A percentile compares a stretch with the other conserved stretches of the same genome.
Evolutionary conservation across 1,140 invertebrate genomes (phyloP).

Genomic region (Anthonomus grandis): DNA sequence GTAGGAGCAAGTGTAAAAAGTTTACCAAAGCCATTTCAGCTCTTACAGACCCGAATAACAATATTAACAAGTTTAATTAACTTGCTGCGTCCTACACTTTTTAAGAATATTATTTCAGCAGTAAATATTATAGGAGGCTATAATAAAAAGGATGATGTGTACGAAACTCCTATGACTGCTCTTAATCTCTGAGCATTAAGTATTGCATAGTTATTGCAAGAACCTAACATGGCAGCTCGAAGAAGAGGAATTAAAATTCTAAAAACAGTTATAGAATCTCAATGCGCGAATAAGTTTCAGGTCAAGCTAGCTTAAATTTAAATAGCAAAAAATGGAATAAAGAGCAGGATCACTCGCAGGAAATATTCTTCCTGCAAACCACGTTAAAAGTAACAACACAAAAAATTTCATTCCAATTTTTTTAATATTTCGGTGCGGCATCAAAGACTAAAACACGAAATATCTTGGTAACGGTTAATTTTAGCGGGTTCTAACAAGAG

Average conservation of each 20-base stretch:
- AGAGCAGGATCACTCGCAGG: too few species aligned
- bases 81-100: not conserved
- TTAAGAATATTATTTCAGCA: not conserved
- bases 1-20: not conserved
- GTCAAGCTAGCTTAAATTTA: not conserved
- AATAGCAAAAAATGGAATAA: not conserved
- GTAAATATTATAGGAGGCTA: conserved; percentile 3
- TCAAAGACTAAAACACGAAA: too few species aligned
- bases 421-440: too few species aligned
- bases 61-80: not conserved
- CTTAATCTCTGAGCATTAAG: conserved; percentile 5
- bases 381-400: too few species aligned
- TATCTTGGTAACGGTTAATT: too few species aligned
- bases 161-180: conserved; percentile 3
- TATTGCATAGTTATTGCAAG: not conserved
- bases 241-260: not conserved
- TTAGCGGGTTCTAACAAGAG: too few species aligned
- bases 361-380: too few species aligned
- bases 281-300: not conserved
- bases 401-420: too few species aligned
- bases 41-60: not conserved
- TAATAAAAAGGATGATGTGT: not conserved
- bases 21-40: not conserved
- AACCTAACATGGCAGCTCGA: not conserved
- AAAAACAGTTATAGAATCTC: not conserved